These are phyloP conservation scores for Eristalis tenax DNA, from an alignment of 2,888 invertebrate species.

Conservation along the genomic window DNA sequence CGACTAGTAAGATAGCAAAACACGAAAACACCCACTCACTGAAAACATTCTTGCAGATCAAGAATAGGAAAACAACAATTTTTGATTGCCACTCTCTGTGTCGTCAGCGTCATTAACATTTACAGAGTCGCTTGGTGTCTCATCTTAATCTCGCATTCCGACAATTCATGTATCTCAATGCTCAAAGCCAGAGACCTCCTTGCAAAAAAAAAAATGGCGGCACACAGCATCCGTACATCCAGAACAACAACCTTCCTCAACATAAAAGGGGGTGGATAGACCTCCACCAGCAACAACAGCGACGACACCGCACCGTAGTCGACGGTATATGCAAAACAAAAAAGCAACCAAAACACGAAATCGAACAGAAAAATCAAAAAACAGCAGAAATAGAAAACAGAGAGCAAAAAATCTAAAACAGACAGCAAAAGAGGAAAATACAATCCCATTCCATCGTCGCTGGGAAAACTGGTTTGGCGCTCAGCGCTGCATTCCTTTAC, in stretches of 20 bases:
- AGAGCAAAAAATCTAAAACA: conserved; percentile 9
- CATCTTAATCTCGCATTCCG: conserved; percentile 48
- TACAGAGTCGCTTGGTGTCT: conserved; percentile 5
- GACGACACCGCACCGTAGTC: neutral
- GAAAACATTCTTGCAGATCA: conserved; percentile 42
- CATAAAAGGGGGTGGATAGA: conserved; percentile 71
- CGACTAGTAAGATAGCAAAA: neutral
- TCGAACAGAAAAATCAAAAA: conserved; percentile 6
- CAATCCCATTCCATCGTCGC: conserved; percentile 57
- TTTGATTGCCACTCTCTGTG: neutral
- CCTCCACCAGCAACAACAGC: conserved; percentile 18
- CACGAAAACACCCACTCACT: conserved; percentile 34
- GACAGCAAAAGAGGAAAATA: conserved; percentile 42
- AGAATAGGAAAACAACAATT: conserved; percentile 19
- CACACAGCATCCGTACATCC: conserved; percentile 50
- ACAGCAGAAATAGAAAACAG: neutral
- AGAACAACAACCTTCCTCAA: conserved; percentile 69
- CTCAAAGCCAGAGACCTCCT: neutral
- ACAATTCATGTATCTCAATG: conserved; percentile 28
- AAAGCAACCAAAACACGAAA: conserved; percentile 20
- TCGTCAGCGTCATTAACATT: conserved; percentile 44
- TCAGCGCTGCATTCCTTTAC: conserved; percentile 64
- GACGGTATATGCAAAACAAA: conserved; percentile 64
- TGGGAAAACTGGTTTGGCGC: conserved; percentile 71
- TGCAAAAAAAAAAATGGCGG: conserved; percentile 51